Conservation (phyloP, 2,888 invertebrate genomes). For the Netelia fuscicornis region DNA sequence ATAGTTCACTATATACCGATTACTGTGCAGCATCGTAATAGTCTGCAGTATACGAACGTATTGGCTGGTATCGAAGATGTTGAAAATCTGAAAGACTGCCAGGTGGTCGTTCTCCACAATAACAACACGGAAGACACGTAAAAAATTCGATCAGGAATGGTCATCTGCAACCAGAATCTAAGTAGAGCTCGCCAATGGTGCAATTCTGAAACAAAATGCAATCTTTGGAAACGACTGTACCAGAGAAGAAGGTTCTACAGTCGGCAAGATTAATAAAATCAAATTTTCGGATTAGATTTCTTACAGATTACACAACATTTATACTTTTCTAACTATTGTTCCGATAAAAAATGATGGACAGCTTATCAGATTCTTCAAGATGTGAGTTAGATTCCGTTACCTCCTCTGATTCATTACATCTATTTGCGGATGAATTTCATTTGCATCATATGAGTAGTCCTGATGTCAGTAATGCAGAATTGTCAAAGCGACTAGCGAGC, state of each 20-base stretch:
- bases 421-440: conserved; percentile 76
- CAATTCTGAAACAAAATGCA: neutral
- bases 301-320: neutral
- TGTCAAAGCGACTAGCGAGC: conserved; percentile 73
- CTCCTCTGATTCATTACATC: conserved; percentile 77
- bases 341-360: conserved; percentile 72
- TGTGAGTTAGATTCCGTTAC: conserved; percentile 76
- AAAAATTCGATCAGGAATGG: conserved; percentile 1
- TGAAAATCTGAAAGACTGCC: neutral
- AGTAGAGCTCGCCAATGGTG: neutral
- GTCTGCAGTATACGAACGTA: neutral
- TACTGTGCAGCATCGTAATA: neutral
- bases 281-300: neutral
- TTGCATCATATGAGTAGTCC: conserved; percentile 74
- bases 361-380: conserved; percentile 76
- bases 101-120: neutral
- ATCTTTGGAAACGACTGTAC: neutral
- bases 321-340: neutral
- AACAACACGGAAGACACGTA: neutral
- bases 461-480: conserved; percentile 75
- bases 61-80: neutral
- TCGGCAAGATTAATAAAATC: neutral
- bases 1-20: neutral
- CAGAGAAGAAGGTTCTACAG: neutral
- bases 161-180: neutral